Evolutionary conservation across 2,797 vertebrate species (phyloP), one percentile per base, ranked within the genome.

Genomic region (Enteromius afrohamiltoni): DNA sequence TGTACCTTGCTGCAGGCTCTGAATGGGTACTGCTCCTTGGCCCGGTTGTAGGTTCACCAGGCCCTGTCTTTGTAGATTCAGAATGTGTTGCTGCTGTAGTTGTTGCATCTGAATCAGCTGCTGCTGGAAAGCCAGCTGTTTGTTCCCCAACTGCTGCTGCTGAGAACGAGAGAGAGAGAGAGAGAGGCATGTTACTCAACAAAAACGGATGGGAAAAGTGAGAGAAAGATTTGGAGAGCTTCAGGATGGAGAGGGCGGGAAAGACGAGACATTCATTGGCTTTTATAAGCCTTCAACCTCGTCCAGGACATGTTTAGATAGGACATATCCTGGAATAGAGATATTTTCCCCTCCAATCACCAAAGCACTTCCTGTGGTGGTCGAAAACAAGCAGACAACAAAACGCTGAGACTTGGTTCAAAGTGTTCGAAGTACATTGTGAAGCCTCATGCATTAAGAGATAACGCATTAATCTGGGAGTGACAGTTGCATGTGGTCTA

Each of bases 21-120:
- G 97, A 91, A 98, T 96, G 91, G 97, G 95, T 82, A 97, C 94
- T 0, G 96, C 92, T 90, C 95, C 94, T 89, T 96, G 96, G 47
- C 91, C 95, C 0, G 97, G 96, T 67, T 98, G 97, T 88, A 99
- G 93, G 89, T 96, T 96, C 90, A 98, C 97, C 92, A 99, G 95
- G 87, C 97, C 97, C 92, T 99, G 98, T 92, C 98, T 96, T 95
- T 99, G 98, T 88, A 99, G 96, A 94, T 97, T 98, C 92, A 99
- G 95, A 93, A 99, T 96, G 93, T 99, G 98, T 93, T 99, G 98
- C 93, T 99, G 98, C 92, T 99, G 98, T 85, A 99, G 93, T 94
- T 99, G 98, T 94, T 99, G 98, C 97, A 99, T 99, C 93, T 99
- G 98, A 90, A 99, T 96, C 91, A 99, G 94, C 96, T 99, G 98